Base-by-base conservation (phyloP, 2,888 invertebrate genomes). In the Synanthedon vespiformis region DNA sequence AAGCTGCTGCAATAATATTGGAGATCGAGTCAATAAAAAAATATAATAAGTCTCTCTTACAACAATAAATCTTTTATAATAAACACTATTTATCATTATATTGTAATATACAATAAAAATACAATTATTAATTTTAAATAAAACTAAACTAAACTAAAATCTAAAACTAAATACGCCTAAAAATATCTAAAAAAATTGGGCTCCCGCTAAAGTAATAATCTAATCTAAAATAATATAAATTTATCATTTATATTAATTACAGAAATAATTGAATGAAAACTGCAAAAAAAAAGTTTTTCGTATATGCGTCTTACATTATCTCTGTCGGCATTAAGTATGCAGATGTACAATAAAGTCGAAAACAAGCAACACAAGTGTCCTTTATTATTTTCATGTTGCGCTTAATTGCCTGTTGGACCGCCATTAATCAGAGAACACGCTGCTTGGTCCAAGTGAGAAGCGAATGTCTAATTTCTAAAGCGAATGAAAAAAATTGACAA, bases 331-430 rank as follows among this genome's bases (percentile, higher is more conserved):
- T 61, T 34, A 61, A 65, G 64, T 65, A 67, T 63, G 59, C 54
- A 59, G 54, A 57, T 56, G 56, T 58, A 63, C 63, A 63, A 55
- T 55, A 53, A 50, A 57, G 62, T 59, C 63, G 16, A 50, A 34
- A 50, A 40, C 57, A 58, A 53, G 59, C 60, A 55, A 59, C 66
- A 58, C 73, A 64, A 68, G 72, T 74, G 72, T 67, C 72, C 70
- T 72, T 73, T 73, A 72, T 74, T 74, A 75, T 73, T 72, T 74
- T 70, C 68, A 61, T 69, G 71, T 70, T 65, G 65, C 66, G 60
- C 65, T 67, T 75, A 75, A 76, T 75, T 74, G 73, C 66, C 64
- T 62, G 65, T 64, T 65, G 67, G 68, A 57, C 58, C 58, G 61
- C 63, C 68, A 73, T 74, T 73, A 67, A 72, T 74, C 73, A 74